A percentile compares a stretch with the other conserved stretches of the same genome.
phyloP scores from a whole-genome alignment of 1,140 invertebrate genomes.

The Drosophila subpulchrella region DNA sequence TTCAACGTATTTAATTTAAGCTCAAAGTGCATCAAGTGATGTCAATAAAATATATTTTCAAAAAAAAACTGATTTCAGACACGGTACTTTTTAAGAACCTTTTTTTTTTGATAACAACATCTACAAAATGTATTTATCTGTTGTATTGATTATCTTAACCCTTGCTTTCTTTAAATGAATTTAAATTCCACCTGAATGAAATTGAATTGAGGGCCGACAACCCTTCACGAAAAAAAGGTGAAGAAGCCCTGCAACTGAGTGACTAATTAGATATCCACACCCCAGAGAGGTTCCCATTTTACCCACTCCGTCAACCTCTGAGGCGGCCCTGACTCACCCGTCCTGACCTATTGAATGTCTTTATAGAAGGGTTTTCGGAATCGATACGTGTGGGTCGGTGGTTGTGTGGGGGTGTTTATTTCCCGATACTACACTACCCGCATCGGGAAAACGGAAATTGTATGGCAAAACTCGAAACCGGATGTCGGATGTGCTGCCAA shows the following conservation, averaged over 20 bases:
- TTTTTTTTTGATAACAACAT: no score
- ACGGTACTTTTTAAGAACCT: no score
- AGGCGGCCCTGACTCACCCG: slow-evolving; percentile 42
- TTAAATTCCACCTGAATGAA: background rate
- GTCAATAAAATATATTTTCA: no score
- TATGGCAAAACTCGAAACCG: slow-evolving; percentile 39
- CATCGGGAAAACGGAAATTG: slow-evolving; percentile 42
- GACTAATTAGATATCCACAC: slow-evolving; percentile 58
- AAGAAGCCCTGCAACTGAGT: slow-evolving; percentile 32
- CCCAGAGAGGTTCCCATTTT: slow-evolving; percentile 3
- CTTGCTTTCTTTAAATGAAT: background rate
- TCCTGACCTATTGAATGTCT: slow-evolving; percentile 43
- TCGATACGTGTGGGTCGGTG: slow-evolving; percentile 12
- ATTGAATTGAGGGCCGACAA: background rate
- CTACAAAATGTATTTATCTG: no score
- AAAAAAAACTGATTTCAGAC: no score
- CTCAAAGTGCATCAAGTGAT: no score
- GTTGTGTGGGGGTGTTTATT: slow-evolving; percentile 3
- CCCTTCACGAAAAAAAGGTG: slow-evolving; percentile 11
- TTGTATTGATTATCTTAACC: background rate
- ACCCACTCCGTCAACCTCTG: slow-evolving; percentile 13
- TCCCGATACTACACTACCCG: background rate
- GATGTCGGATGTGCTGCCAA: slow-evolving; percentile 47
- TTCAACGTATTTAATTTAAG: no score
- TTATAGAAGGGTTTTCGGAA: slow-evolving; percentile 28